phyloP scores from a whole-genome alignment of 2,797 vertebrate species.

The Bufotes viridis region DNA sequence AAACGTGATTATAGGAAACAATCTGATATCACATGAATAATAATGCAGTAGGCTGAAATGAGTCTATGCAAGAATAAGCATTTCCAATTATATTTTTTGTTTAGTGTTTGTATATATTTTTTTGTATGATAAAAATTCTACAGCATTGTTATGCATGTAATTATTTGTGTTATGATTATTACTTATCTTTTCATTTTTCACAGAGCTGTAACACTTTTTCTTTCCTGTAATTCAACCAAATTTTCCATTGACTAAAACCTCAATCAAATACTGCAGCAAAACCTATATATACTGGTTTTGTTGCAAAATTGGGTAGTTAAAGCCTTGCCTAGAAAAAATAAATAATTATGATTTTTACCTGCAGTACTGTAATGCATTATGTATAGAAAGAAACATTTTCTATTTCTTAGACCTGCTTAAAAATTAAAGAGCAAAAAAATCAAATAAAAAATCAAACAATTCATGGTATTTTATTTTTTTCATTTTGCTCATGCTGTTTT shows the following conservation, averaged over 20 bases:
- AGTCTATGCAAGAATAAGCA: neutral
- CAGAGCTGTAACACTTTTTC: neutral
- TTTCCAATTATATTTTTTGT: neutral
- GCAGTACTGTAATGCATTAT: neutral
- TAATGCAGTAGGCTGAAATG: neutral
- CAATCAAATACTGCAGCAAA: too few relatives aligned
- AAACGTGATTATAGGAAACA: neutral
- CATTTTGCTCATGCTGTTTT: neutral
- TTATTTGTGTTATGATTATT: neutral
- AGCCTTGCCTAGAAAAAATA: neutral
- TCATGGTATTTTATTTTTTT: too few relatives aligned
- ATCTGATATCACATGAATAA: neutral
- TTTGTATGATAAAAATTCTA: neutral
- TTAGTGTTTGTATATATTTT: neutral
- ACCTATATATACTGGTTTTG: neutral
- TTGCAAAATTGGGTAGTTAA: neutral
- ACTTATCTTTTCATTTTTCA: neutral
- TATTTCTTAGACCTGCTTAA: neutral
- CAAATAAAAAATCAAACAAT: too few relatives aligned
- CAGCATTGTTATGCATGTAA: neutral
- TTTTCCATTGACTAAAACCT: neutral
- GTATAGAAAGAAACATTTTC: neutral
- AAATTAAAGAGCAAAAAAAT: too few relatives aligned
- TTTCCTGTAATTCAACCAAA: neutral
- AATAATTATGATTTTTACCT: neutral